A percentile compares a stretch with the other conserved stretches of the same genome.
Conservation (phyloP, 2,888 invertebrate genomes). For the Trilocha varians region DNA sequence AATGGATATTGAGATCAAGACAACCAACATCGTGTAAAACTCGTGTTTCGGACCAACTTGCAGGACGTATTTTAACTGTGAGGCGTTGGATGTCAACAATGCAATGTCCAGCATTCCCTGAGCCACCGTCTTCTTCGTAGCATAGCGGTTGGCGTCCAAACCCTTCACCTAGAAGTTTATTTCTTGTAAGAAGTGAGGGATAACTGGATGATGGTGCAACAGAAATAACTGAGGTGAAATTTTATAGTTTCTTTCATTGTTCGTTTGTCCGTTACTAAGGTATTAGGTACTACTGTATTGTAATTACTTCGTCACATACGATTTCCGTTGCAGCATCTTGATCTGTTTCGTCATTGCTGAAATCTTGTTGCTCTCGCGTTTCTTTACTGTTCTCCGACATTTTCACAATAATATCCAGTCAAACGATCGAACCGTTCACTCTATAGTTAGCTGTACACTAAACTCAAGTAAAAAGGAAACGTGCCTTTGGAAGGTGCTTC, state of each 20-base stretch:
- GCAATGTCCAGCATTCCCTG: slow-evolving; percentile 94
- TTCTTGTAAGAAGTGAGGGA: too few species aligned
- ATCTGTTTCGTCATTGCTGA: slow-evolving; percentile 24
- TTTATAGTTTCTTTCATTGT: too few species aligned
- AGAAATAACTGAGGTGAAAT: too few species aligned
- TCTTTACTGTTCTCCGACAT: slow-evolving; percentile 33
- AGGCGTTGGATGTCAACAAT: slow-evolving; percentile 89
- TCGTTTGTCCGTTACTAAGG: too few species aligned
- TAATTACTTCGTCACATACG: slow-evolving; percentile 38
- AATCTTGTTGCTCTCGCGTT: slow-evolving; percentile 32
- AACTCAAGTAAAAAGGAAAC: slow-evolving; percentile 21
- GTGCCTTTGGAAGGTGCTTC: slow-evolving; percentile 33
- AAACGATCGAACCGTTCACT: slow-evolving; percentile 23
- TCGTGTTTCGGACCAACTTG: slow-evolving; percentile 89
- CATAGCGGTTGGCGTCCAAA: slow-evolving; percentile 90
- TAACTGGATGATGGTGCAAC: too few species aligned
- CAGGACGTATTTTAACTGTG: slow-evolving; percentile 89
- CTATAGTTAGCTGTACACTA: slow-evolving; percentile 31
- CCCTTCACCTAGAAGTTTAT: slow-evolving; percentile 75
- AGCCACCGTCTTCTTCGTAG: slow-evolving; percentile 93
- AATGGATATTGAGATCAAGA: slow-evolving; percentile 86
- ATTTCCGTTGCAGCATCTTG: slow-evolving; percentile 40
- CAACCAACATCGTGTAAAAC: slow-evolving; percentile 87
- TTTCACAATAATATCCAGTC: slow-evolving; percentile 23
- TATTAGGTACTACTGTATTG: neutral